Conservation (phyloP, 2,113 vertebrate genomes). For the Australoheros scitulus region DNA sequence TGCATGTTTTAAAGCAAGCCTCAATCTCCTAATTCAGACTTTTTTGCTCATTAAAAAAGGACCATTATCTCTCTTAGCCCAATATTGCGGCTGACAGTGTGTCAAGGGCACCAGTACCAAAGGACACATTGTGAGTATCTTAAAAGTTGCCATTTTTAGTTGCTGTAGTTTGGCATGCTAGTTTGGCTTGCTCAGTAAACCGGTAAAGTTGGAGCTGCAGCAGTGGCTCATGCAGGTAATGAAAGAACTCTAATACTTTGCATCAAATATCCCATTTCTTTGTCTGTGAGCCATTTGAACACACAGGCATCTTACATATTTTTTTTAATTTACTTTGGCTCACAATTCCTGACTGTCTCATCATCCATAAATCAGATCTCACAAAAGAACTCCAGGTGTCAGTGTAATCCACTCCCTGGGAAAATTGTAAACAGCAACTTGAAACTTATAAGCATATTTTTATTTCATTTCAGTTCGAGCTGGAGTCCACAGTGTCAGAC, state of each 20-base stretch:
- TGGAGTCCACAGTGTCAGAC: background rate
- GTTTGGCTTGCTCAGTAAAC: background rate
- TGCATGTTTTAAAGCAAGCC: background rate
- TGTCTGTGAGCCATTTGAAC: background rate
- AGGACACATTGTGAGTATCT: slow-evolving; percentile 4
- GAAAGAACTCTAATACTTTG: background rate
- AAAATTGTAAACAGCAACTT: background rate
- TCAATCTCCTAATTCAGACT: background rate
- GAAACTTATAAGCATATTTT: background rate
- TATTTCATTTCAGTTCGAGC: background rate
- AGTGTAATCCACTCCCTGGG: background rate
- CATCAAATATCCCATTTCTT: background rate
- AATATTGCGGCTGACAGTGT: background rate
- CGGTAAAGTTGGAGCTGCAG: background rate
- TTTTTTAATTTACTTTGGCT: background rate
- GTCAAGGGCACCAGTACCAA: background rate
- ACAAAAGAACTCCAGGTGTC: background rate
- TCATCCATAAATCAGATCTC: background rate
- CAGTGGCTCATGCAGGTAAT: background rate
- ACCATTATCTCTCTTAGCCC: background rate
- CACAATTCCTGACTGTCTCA: background rate
- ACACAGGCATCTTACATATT: background rate
- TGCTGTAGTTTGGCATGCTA: background rate
- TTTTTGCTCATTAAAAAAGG: background rate
- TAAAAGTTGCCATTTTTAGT: background rate